Base-by-base conservation (phyloP, 2,888 invertebrate genomes). In the Mythimna loreyi region DNA sequence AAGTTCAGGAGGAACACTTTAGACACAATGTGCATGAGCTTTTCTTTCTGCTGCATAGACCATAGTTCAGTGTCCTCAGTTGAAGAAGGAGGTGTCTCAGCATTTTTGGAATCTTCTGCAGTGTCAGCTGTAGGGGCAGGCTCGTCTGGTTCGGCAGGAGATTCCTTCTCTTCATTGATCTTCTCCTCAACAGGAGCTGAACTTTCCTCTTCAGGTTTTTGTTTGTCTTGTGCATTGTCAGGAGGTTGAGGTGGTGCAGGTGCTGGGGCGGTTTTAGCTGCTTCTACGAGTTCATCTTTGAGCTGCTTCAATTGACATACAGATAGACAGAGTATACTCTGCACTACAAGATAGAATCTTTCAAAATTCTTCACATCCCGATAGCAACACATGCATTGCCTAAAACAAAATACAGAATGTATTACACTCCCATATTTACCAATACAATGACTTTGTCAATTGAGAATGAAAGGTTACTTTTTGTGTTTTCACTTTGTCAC, bases 321-420 rank as follows among this genome's bases (percentile, higher is more conserved):
- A 59, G 98, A 97, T 83, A 98, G 96, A 86, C 97, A 97, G 73
- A 99, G 97, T 84, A 99, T 97, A 79, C 98, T 98, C 92, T 99
- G 99, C 49, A 98, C 98, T 85, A 99, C 96, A 88, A 98, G 96
- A 92, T 98, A 98, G 92, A 99, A 98, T 83, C 98, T 97, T 90
- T 99, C 99, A 94, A 98, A 98, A 93, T 99, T 99, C 93, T 98
- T 98, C 69, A 97, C 97, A 95, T 99, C 99, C 85, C 99, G 97
- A 93, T 98, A 99, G 93, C 98, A 98, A 94, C 99, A 99, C 97
- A 99, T 98, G 91, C 99, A 99, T 96, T 99, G 99, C 91, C 98
- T 98, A 92, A 72, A 97, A 96, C 57, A 78, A 77, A 89, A 75
- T 81, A 82, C 69, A 80, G 58, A 70, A 75, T 56, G 8, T 11